Evolutionary conservation across 2,113 vertebrate genomes (phyloP).

Genomic region (Cephalopholis sonnerati): DNA sequence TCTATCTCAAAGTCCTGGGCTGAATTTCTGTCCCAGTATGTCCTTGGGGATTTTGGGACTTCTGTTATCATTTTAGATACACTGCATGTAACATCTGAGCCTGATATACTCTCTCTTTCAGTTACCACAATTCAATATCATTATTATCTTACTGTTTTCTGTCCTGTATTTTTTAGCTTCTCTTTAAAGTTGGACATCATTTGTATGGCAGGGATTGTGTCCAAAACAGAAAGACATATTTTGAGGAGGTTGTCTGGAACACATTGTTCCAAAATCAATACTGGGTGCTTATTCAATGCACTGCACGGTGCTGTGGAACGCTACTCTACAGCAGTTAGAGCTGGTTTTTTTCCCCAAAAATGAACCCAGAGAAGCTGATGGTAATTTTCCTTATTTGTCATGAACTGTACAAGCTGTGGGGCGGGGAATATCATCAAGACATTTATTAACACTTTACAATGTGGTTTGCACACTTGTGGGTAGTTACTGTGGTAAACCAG

Average conservation of each 20-base stretch:
- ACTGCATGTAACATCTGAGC: not conserved
- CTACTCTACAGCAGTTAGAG: not conserved
- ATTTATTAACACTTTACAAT: not conserved
- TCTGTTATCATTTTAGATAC: not conserved
- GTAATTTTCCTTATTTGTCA: not conserved
- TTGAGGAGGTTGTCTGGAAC: not conserved
- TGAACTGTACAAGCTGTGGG: not conserved
- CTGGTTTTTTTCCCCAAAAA: not conserved
- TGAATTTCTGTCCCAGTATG: too few species aligned
- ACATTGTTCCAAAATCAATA: constrained; percentile 20
- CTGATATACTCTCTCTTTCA: not conserved
- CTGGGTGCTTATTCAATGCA: not conserved
- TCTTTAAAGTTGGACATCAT: not conserved
- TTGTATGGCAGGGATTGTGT: not conserved
- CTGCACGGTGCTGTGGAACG: not conserved
- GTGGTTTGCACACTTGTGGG: too few species aligned
- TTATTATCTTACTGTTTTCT: not conserved
- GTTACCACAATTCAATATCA: not conserved
- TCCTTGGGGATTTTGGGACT: too few species aligned
- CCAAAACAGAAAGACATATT: not conserved
- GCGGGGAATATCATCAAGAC: not conserved
- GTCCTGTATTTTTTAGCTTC: not conserved
- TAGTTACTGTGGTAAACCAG: not conserved
- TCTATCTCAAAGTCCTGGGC: too few species aligned
- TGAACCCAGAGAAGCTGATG: not conserved